A percentile compares a stretch with the other conserved stretches of the same genome.
Evolutionary conservation across 2,888 invertebrate genomes (phyloP).

Genomic region (Mythimna impura): DNA sequence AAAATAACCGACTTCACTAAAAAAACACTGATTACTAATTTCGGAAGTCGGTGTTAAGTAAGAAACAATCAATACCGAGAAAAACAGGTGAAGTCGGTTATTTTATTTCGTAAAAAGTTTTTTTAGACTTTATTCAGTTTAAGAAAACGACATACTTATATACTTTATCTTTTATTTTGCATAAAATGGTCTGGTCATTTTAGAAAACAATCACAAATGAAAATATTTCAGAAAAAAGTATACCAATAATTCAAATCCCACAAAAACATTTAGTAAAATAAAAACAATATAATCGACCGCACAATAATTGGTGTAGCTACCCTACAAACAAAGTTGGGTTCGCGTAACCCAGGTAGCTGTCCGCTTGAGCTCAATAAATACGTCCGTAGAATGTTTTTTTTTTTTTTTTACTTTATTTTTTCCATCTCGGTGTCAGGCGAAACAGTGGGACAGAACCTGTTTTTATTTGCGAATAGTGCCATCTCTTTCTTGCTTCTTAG

Average conservation of each 20-base stretch:
- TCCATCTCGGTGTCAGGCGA: conserved; percentile 58
- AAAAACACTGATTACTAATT: too few relatives aligned
- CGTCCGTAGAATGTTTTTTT: conserved; percentile 55
- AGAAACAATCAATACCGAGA: too few relatives aligned
- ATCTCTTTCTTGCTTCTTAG: conserved; percentile 66
- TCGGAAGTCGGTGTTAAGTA: too few relatives aligned
- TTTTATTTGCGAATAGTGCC: conserved; percentile 69
- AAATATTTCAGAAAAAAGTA: too few relatives aligned
- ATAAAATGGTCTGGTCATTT: background rate
- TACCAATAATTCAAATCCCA: background rate
- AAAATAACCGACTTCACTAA: too few relatives aligned
- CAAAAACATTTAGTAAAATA: conserved; percentile 28
- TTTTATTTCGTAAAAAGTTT: too few relatives aligned
- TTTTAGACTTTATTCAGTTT: background rate
- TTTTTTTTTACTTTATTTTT: conserved; percentile 56
- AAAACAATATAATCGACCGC: conserved; percentile 36
- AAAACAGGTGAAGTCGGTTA: too few relatives aligned
- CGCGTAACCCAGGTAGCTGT: conserved; percentile 80
- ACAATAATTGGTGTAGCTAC: conserved; percentile 58
- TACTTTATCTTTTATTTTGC: background rate
- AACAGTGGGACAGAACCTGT: conserved; percentile 71
- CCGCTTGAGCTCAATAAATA: conserved; percentile 65
- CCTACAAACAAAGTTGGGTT: conserved; percentile 56
- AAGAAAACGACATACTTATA: background rate
- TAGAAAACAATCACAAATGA: too few relatives aligned